Conservation (phyloP, 2,888 invertebrate genomes). For the Megamerina dolium region DNA sequence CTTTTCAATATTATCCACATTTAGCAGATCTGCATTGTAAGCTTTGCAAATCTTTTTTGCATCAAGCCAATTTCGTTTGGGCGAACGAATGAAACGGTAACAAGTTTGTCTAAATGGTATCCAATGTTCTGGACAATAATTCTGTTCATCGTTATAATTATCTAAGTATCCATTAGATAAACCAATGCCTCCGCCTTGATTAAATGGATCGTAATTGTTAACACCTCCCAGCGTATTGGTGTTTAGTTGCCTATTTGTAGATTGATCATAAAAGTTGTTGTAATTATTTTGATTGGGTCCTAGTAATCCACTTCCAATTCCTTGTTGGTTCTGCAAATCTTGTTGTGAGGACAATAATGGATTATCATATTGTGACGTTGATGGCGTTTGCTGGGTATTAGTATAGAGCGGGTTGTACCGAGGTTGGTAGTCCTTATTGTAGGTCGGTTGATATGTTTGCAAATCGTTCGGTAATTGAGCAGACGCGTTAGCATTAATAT, state of each 20-base stretch:
- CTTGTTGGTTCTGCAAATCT: constrained; percentile 27
- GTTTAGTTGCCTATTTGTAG: constrained; percentile 21
- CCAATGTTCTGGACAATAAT: constrained; percentile 81
- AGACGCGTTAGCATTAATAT: constrained; percentile 6
- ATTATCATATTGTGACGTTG: constrained; percentile 34
- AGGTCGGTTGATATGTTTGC: constrained; percentile 33
- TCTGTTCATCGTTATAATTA: constrained; percentile 40
- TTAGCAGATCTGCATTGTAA: constrained; percentile 72
- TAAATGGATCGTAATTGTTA: constrained; percentile 35
- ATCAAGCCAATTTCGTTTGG: constrained; percentile 70
- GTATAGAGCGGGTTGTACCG: constrained; percentile 41
- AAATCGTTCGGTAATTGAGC: constrained; percentile 22
- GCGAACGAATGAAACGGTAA: constrained; percentile 85
- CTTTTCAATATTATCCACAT: constrained; percentile 76
- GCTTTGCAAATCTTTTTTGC: constrained; percentile 80
- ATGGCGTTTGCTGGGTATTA: constrained; percentile 30
- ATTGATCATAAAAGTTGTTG: constrained; percentile 25
- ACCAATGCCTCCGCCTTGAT: constrained; percentile 24
- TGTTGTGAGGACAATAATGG: constrained; percentile 29
- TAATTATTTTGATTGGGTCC: constrained; percentile 19
- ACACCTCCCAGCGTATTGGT: constrained; percentile 17
- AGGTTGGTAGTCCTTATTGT: constrained; percentile 40
- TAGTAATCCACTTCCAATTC: constrained; percentile 11
- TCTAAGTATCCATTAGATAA: constrained; percentile 29
- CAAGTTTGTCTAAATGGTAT: constrained; percentile 73